These are phyloP conservation scores for Rhineura floridana DNA, from an alignment of 2,113 vertebrate genomes.

Conservation along the genomic window DNA sequence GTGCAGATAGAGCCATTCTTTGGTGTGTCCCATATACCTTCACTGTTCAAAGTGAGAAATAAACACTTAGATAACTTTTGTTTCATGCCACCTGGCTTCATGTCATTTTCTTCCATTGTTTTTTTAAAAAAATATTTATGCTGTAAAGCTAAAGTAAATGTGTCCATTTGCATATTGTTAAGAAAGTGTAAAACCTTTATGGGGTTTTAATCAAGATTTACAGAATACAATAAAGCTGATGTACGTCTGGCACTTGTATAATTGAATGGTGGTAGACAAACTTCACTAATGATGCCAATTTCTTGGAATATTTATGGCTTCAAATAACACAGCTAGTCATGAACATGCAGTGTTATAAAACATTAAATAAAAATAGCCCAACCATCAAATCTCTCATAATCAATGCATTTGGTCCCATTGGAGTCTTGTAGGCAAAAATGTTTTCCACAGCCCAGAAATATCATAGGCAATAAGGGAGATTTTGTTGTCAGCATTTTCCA, in stretches of 20 bases:
- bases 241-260: constrained; percentile 22
- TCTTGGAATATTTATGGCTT: constrained; percentile 55
- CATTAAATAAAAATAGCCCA: constrained; percentile 33
- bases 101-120: background rate
- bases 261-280: constrained; percentile 48
- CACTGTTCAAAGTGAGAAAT: constrained; percentile 12
- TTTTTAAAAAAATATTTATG: constrained; percentile 49
- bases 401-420: background rate
- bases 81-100: constrained; percentile 25
- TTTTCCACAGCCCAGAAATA: constrained; percentile 1
- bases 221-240: constrained; percentile 40
- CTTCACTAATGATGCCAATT: constrained; percentile 41
- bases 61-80: constrained; percentile 41
- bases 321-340: constrained; percentile 21
- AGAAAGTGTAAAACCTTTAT: constrained; percentile 57
- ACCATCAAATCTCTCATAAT: constrained; percentile 24
- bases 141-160: constrained; percentile 58
- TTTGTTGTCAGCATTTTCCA: background rate
- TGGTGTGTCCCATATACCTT: background rate
- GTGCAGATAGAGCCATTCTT: background rate
- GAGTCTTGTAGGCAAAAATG: background rate
- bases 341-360: constrained; percentile 47
- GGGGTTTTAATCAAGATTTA: constrained; percentile 67
- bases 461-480: background rate
- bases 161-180: constrained; percentile 63